A percentile compares a stretch with the other conserved stretches of the same genome.
phyloP scores from a whole-genome alignment of 2,113 vertebrate species.

The Erythrolamprus reginae region DNA sequence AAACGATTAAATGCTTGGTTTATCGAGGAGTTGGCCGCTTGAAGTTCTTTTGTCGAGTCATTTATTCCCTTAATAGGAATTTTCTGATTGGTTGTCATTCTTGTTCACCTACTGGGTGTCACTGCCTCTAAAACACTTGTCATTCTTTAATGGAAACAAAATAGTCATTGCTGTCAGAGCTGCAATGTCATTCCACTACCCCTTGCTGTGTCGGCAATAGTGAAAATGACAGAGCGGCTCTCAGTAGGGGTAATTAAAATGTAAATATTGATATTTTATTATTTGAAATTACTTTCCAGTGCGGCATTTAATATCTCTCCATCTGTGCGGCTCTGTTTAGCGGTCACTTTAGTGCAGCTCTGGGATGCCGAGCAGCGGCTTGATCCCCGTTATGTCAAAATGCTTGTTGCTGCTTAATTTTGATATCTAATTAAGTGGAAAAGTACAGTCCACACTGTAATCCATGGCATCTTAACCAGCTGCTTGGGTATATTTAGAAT shows the following conservation, averaged over 20 bases:
- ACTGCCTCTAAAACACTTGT: constrained; percentile 80
- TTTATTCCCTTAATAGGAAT: constrained; percentile 83
- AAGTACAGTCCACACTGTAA: constrained; percentile 91
- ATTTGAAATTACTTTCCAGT: constrained; percentile 99
- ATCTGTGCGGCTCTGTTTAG: constrained; percentile 92
- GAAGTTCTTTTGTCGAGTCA: constrained; percentile 69
- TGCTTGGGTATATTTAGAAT: constrained; percentile 99
- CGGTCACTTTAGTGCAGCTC: constrained; percentile 85
- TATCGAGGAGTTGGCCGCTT: constrained; percentile 60
- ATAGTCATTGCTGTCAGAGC: constrained; percentile 77
- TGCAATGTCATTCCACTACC: constrained; percentile 79
- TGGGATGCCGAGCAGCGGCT: constrained; percentile 81
- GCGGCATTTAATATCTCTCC: constrained; percentile 98
- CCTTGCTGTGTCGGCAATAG: constrained; percentile 81
- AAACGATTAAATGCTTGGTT: constrained; percentile 61
- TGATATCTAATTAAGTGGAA: constrained; percentile 96
- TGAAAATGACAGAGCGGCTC: constrained; percentile 82
- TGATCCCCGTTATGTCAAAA: constrained; percentile 83
- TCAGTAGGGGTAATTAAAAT: constrained; percentile 99
- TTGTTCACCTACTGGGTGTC: constrained; percentile 76
- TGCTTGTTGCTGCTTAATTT: constrained; percentile 90
- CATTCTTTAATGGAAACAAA: constrained; percentile 87
- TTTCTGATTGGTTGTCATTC: constrained; percentile 79
- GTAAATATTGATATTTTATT: constrained; percentile 99
- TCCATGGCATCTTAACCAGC: constrained; percentile 91